A percentile compares a stretch with the other conserved stretches of the same genome.
These are phyloP conservation scores for Sitodiplosis mosellana DNA, from an alignment of 1,140 invertebrate species.

Conservation along the genomic window DNA sequence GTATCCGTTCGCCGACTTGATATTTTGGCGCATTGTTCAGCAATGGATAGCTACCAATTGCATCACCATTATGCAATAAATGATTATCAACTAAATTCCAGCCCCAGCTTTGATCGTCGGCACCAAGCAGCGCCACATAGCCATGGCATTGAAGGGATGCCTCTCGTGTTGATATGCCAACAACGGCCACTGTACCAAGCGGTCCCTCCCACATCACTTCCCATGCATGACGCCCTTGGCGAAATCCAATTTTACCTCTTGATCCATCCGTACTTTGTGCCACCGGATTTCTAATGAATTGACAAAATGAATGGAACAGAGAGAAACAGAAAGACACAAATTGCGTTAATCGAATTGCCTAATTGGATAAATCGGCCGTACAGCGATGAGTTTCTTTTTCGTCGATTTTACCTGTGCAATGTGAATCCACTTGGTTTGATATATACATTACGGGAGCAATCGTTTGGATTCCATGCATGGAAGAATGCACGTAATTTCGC, in stretches of 20 bases:
- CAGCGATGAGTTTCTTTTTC: no score
- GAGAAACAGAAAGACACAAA: neutral
- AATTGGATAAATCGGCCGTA: no score
- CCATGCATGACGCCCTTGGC: constrained; percentile 88
- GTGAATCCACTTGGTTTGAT: constrained; percentile 96
- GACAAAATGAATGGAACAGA: neutral
- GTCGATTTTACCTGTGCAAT: constrained; percentile 52
- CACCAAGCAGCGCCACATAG: constrained; percentile 85
- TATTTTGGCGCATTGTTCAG: constrained; percentile 96
- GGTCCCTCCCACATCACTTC: constrained; percentile 99
- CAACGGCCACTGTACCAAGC: constrained; percentile 79
- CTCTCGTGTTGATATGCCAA: constrained; percentile 90
- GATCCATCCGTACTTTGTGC: constrained; percentile 97
- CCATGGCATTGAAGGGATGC: constrained; percentile 79
- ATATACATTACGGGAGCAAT: constrained; percentile 93
- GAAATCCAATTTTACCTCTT: constrained; percentile 85
- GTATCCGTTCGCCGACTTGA: constrained; percentile 91
- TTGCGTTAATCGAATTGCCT: neutral
- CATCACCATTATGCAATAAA: constrained; percentile 90
- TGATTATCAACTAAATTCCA: constrained; percentile 99
- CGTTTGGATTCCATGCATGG: constrained; percentile 94
- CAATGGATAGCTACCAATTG: constrained; percentile 85
- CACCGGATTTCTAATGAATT: constrained; percentile 65
- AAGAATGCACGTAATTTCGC: constrained; percentile 85
- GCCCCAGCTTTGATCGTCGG: constrained; percentile 94